Evolutionary conservation across 2,113 vertebrate species (phyloP).

Genomic region (Hydrochoerus hydrochaeris): DNA sequence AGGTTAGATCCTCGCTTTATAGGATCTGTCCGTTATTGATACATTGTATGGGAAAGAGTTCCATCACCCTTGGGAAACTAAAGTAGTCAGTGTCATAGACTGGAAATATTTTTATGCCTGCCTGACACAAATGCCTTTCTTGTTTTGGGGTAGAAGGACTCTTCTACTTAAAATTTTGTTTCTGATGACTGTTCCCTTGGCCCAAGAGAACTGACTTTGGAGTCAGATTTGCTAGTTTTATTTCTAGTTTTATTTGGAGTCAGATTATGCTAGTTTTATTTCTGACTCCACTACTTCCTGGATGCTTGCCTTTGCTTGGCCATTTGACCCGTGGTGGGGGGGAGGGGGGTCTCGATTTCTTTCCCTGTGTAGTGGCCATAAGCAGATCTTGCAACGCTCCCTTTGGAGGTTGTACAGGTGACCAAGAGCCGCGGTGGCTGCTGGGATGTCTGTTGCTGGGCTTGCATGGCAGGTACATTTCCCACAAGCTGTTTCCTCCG

Average conservation of each 20-base stretch:
- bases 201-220: not conserved
- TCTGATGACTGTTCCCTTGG: not conserved
- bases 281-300: not conserved
- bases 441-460: not conserved
- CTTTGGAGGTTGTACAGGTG: rapidly evolving
- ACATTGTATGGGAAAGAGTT: not conserved
- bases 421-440: not conserved
- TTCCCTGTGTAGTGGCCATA: not conserved
- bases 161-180: not conserved
- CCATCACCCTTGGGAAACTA: not conserved
- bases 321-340: not conserved
- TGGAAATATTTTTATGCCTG: not conserved
- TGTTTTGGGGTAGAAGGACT: not conserved
- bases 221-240: not conserved
- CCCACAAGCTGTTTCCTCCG: rapidly evolving
- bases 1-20: not conserved
- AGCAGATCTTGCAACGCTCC: not conserved
- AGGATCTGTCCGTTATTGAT: not conserved
- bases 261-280: not conserved
- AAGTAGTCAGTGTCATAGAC: not conserved
- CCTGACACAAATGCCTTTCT: not conserved
- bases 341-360: not conserved
- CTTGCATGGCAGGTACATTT: rapidly evolving
- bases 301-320: not conserved
- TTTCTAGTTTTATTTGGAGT: not conserved